Percentiles rank a stretch among this genome's conserved stretches.
Conservation (phyloP, 1,140 invertebrate species). For the Uloborus diversus region DNA sequence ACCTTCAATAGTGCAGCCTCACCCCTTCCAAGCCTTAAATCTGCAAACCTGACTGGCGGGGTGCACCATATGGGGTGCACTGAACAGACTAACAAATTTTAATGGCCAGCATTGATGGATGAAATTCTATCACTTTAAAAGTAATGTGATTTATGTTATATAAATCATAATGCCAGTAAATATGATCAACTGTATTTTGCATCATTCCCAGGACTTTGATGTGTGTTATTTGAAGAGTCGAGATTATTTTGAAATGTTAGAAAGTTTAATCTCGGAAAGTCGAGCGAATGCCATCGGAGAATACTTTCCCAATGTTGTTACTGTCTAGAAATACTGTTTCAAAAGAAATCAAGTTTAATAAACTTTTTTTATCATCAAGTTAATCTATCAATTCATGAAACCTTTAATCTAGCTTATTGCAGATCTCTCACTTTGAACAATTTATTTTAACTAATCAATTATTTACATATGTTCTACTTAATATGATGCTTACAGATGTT, state of each 20-base stretch:
- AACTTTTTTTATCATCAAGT: too few species aligned
- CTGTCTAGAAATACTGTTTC: too few species aligned
- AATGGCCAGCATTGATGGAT: constrained; percentile 33
- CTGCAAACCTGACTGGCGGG: constrained; percentile 57
- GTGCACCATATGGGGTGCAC: constrained; percentile 56
- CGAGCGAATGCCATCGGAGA: too few species aligned
- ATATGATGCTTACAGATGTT: too few species aligned
- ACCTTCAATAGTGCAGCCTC: constrained; percentile 49
- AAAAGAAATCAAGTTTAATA: too few species aligned
- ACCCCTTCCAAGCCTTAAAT: constrained; percentile 47
- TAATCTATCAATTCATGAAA: too few species aligned
- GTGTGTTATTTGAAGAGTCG: background rate
- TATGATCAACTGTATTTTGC: background rate
- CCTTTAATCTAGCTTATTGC: too few species aligned
- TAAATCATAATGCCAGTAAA: background rate
- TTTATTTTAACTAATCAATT: too few species aligned
- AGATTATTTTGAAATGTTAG: constrained; percentile 28
- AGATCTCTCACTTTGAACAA: too few species aligned
- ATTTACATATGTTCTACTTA: too few species aligned
- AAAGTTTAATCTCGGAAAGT: background rate
- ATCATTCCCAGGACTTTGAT: constrained; percentile 15
- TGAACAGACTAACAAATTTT: constrained; percentile 33
- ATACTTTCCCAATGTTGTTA: too few species aligned
- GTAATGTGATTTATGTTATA: too few species aligned
- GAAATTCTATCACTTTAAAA: background rate